These are phyloP conservation scores for western clawed frog (Xenopus tropicalis) DNA, from an alignment of 2,113 vertebrate genomes.

Conservation along the genomic window DNA sequence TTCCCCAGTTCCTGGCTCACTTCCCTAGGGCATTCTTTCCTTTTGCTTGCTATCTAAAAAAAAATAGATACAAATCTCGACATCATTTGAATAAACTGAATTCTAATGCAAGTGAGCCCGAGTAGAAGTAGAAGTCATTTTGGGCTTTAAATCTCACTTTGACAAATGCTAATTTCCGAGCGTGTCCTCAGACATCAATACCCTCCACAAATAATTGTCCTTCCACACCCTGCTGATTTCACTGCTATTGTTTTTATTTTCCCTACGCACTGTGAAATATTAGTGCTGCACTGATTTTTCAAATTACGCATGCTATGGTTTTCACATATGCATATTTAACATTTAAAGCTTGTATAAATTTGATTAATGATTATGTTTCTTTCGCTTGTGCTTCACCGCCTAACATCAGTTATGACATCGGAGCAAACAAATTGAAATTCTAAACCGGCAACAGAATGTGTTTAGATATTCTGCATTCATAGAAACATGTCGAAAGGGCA, in stretches of 20 bases:
- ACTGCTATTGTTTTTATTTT: slow-evolving; percentile 21
- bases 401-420: slow-evolving; percentile 40
- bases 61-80: no score
- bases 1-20: no score
- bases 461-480: slow-evolving; percentile 31
- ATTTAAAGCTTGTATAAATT: slow-evolving; percentile 46
- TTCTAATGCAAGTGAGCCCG: background rate
- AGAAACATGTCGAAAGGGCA: slow-evolving; percentile 37
- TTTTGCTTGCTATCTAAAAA: no score
- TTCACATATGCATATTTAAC: slow-evolving; percentile 45
- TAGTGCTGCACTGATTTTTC: slow-evolving; percentile 18
- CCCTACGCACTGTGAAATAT: slow-evolving; percentile 15
- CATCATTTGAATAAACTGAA: background rate
- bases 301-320: slow-evolving; percentile 35
- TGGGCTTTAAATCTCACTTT: background rate
- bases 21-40: no score
- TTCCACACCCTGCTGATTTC: slow-evolving; percentile 38
- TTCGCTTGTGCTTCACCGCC: slow-evolving; percentile 33
- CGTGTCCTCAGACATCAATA: slow-evolving; percentile 4
- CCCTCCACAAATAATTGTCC: slow-evolving; percentile 37
- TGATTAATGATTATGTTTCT: slow-evolving; percentile 42
- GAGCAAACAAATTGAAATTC: slow-evolving; percentile 23
- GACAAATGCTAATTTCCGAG: slow-evolving; percentile 18
- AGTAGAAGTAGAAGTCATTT: slow-evolving; percentile 11
- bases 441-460: slow-evolving; percentile 23